phyloP scores from a whole-genome alignment of 1,140 invertebrate genomes.

The Bombus pyrosoma region DNA sequence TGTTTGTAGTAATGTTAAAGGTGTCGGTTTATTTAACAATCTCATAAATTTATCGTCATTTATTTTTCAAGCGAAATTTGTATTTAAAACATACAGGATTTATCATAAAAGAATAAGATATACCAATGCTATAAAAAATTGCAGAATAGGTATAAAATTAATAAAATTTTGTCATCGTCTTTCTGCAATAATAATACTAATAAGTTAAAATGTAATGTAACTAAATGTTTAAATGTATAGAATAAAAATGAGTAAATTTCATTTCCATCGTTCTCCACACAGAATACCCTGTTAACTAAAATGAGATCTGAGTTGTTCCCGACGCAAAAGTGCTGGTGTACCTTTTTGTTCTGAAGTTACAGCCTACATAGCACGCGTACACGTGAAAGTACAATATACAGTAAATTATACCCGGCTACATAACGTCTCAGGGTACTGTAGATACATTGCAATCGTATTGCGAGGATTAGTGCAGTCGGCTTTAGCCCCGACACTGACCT shows the following conservation, averaged over 20 bases:
- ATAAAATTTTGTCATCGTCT: no score
- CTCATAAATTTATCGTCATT: not conserved
- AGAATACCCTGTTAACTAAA: not conserved
- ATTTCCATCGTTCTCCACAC: not conserved
- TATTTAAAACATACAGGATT: not conserved
- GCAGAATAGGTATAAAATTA: no score
- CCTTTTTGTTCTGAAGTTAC: not conserved
- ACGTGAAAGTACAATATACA: slow-evolving; percentile 10
- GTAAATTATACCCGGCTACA: slow-evolving; percentile 12
- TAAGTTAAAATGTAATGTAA: not conserved
- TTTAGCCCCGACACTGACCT: slow-evolving; percentile 67
- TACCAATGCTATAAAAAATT: no score
- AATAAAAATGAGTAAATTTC: not conserved
- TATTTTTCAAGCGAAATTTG: not conserved
- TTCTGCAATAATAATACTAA: not conserved
- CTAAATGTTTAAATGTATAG: not conserved
- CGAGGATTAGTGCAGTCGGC: slow-evolving; percentile 32
- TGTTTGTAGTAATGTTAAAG: not conserved
- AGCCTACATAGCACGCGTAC: not conserved
- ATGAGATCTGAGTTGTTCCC: not conserved
- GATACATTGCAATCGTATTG: slow-evolving; percentile 17
- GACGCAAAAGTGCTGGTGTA: not conserved
- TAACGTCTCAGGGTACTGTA: slow-evolving; percentile 2
- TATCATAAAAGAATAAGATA: not conserved
- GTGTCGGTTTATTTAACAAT: not conserved